These are phyloP conservation scores for Aphelocoma coerulescens DNA, from an alignment of 2,113 vertebrate species.

Conservation along the genomic window DNA sequence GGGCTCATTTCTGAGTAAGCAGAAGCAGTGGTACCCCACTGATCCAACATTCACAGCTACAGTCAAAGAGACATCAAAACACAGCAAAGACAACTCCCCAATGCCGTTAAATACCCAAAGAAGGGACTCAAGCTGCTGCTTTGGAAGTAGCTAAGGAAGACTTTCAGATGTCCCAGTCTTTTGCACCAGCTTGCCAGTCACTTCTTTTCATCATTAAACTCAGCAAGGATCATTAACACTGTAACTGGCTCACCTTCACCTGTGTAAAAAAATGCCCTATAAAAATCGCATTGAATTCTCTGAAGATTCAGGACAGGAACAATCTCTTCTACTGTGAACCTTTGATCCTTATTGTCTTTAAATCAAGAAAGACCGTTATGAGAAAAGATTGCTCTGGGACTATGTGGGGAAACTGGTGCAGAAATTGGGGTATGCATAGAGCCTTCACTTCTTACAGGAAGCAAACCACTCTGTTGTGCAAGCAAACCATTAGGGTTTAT, in stretches of 20 bases:
- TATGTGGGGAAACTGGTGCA: background rate
- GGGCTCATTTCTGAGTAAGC: background rate
- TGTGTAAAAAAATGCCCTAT: background rate
- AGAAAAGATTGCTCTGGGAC: background rate
- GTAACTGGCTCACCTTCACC: slow-evolving; percentile 21
- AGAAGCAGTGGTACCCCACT: background rate
- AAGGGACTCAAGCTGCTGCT: slow-evolving; percentile 9
- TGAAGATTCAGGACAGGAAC: background rate
- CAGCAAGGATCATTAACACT: slow-evolving; percentile 28
- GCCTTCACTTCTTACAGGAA: background rate
- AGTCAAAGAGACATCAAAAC: background rate
- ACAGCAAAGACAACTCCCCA: background rate
- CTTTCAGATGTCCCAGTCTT: slow-evolving; percentile 1
- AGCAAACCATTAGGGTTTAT: background rate
- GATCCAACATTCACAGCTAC: background rate
- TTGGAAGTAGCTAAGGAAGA: slow-evolving; percentile 10
- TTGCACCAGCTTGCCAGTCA: background rate
- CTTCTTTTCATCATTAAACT: slow-evolving; percentile 51
- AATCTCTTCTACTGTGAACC: background rate
- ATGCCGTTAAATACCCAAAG: background rate
- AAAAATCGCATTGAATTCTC: slow-evolving; percentile 26
- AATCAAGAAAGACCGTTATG: slow-evolving; percentile 1
- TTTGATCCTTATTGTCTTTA: slow-evolving; percentile 37
- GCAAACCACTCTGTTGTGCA: background rate
- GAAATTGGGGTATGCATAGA: background rate